Conservation (phyloP, 2,888 invertebrate species). For the Leucophenga montana region DNA sequence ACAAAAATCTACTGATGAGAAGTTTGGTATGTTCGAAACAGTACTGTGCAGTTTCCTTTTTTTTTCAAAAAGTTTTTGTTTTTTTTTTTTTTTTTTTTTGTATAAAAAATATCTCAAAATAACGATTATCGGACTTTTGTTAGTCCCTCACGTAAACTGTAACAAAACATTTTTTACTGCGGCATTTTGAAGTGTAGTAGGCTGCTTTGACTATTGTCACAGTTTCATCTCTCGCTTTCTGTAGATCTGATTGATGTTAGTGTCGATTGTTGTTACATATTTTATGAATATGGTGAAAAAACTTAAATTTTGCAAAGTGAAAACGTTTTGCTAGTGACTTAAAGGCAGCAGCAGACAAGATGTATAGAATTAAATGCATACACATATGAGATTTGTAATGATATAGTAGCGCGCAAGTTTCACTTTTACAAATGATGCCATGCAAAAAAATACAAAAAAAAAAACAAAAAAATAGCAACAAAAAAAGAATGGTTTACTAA, state of each 20-base stretch:
- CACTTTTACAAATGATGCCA: neutral
- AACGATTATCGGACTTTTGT: no score
- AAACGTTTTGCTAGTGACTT: neutral
- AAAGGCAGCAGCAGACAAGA: neutral
- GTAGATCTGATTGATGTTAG: conserved; percentile 34
- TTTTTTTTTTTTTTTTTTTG: no score
- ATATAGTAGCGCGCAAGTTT: neutral
- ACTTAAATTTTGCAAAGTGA: conserved; percentile 24
- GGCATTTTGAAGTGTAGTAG: neutral
- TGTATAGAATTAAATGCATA: neutral
- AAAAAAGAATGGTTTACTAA: neutral
- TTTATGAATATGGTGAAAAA: conserved; percentile 7
- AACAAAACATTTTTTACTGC: neutral
- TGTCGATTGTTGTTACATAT: conserved; percentile 35
- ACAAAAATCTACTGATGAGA: no score
- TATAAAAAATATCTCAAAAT: no score
- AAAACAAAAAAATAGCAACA: neutral
- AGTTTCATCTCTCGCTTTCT: conserved; percentile 28
- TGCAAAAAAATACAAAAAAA: neutral
- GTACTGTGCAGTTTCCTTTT: no score
- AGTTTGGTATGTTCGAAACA: no score
- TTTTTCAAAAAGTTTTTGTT: no score
- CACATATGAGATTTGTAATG: neutral
- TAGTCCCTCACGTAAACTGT: no score
- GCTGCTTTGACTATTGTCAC: conserved; percentile 24